These are phyloP conservation scores for Apostichopus parvimensis DNA, from an alignment of 35 echinoderm and acorn worm species.

Conservation along the genomic window DNA sequence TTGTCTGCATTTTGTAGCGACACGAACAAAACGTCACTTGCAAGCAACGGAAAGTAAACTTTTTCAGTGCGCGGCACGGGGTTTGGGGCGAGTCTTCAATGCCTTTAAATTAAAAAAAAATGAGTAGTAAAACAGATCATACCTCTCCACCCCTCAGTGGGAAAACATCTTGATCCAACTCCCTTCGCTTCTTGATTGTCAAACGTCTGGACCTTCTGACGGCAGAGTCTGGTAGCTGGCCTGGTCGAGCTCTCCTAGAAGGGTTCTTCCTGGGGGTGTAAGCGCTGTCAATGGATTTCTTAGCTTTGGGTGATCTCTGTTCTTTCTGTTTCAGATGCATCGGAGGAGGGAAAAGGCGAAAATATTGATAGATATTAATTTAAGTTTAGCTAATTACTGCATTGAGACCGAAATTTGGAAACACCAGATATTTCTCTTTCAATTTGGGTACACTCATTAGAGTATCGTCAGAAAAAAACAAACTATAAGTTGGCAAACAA, in stretches of 20 bases:
- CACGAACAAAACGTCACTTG: too few relatives aligned
- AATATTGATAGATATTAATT: neutral
- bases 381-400: neutral
- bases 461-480: too few relatives aligned
- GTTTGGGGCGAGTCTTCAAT: too few relatives aligned
- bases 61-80: too few relatives aligned
- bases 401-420: too few relatives aligned
- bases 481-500: too few relatives aligned
- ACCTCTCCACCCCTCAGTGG: conserved; percentile 25
- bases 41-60: too few relatives aligned
- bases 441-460: too few relatives aligned
- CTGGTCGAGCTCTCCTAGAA: conserved; percentile 22
- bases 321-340: neutral
- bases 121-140: neutral
- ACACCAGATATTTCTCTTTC: too few relatives aligned
- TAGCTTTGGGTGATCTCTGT: conserved; percentile 3
- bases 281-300: neutral
- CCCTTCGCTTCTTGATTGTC: neutral
- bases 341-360: neutral
- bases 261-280: conserved; percentile 37
- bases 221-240: neutral
- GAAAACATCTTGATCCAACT: conserved; percentile 7
- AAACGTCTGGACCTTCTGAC: conserved; percentile 2
- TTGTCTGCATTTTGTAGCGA: too few relatives aligned
- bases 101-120: too few relatives aligned